Evolutionary conservation across 2,888 invertebrate genomes (phyloP), one percentile per base, ranked within the genome.

Genomic region (Agonum fuliginosum): DNA sequence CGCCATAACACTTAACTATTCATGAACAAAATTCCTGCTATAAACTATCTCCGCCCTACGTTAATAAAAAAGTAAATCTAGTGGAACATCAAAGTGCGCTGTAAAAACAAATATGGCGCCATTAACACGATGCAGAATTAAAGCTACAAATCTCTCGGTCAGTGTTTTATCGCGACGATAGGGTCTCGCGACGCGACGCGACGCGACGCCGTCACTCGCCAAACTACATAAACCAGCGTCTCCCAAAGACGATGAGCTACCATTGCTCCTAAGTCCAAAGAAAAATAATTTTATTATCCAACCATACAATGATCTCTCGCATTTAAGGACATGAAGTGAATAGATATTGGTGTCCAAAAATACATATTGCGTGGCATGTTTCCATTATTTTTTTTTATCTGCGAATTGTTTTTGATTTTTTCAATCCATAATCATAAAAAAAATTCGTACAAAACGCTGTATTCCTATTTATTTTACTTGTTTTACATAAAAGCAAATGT

Each of bases 61-160:
- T 65, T 65, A 65, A 67, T 67, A 67, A 43, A 67, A 65, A 67
- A 67, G 41, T 67, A 22, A 67, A 41, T 67, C 43, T 67, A 41
- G n/a, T 67, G 43, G 67, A 67, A 12, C 22, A 22, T 41, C 20
- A 22, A 41, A 67, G 30, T 37, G 41, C 17, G 65, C 65, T 65
- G 43, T 67, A 43, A 67, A 67, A 67, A 43, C 65, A 43, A 41
- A 67, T 41, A 67, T 43, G 22, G 30, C 17, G 67, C 43, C 67
- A 67, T 67, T 67, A 67, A 41, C 67, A 67, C 67, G 41, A 67
- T 41, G 43, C 41, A 41, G 41, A 67, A 67, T 67, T 67, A 67
- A 22, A 67, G 67, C 67, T 41, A 67, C 67, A 67, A 67, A 67
- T 67, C 41, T 41, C 67, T 41, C 22, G 67, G 67, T 67, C 67